Evolutionary conservation across 2,797 vertebrate species (phyloP).

Genomic region (Hirundo rustica): DNA sequence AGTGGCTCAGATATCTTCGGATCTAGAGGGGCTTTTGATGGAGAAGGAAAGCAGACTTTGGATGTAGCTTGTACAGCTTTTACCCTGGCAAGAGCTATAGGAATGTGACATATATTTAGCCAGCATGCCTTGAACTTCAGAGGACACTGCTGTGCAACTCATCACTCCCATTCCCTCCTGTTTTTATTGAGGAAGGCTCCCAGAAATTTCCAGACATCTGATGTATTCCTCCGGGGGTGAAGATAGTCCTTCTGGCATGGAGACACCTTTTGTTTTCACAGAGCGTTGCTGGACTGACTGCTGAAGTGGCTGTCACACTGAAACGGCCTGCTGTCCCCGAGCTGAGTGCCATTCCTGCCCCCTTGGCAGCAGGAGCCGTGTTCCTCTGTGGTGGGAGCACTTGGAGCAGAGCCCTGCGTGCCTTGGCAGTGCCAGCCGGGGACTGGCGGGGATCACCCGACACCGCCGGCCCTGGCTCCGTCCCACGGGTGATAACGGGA

Average conservation of each 20-base stretch:
- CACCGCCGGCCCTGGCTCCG: background rate
- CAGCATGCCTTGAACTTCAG: background rate
- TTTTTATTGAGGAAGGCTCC: background rate
- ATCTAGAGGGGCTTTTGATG: background rate
- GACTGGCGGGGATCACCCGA: slow-evolving; percentile 66
- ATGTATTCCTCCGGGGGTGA: background rate
- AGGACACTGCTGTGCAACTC: background rate
- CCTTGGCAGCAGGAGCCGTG: slow-evolving; percentile 9
- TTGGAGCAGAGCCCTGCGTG: slow-evolving; percentile 26
- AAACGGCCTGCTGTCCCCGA: background rate
- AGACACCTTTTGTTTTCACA: background rate
- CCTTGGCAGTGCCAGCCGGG: slow-evolving; percentile 31
- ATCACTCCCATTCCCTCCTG: background rate
- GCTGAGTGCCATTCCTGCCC: background rate
- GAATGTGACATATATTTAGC: background rate
- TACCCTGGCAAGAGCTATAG: background rate
- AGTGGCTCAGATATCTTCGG: background rate
- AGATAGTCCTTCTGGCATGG: background rate
- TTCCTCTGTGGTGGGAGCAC: background rate
- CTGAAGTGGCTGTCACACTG: slow-evolving; percentile 48
- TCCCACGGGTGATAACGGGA: background rate
- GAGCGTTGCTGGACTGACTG: slow-evolving; percentile 6
- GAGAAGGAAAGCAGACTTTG: background rate
- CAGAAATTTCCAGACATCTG: slow-evolving; percentile 13
- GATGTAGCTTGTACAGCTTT: background rate